Evolutionary conservation across 2,888 invertebrate species (phyloP).

Genomic region (Serrognathus titanus): DNA sequence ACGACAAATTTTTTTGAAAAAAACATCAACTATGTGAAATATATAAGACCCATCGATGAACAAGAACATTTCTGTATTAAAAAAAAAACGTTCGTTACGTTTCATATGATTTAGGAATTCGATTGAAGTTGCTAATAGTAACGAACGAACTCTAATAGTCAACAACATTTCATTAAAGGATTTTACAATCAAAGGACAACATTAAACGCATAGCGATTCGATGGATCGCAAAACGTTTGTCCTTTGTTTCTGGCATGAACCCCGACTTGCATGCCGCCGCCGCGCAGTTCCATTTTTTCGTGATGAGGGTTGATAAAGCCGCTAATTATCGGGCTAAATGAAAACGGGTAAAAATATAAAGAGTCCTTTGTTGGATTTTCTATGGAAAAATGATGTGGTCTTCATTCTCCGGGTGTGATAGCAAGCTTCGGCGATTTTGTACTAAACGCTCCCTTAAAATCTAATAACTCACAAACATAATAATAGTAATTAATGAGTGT

Average conservation of each 20-base stretch:
- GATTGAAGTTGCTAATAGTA: too few relatives aligned
- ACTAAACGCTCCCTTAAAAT: too few relatives aligned
- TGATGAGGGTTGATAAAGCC: background rate
- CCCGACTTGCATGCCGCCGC: background rate
- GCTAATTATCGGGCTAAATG: constrained; percentile 1
- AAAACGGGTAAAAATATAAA: constrained; percentile 1
- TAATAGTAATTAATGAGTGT: too few relatives aligned
- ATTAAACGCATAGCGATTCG: constrained; percentile 1
- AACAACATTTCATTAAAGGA: background rate
- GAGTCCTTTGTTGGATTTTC: background rate
- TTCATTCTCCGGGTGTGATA: background rate
- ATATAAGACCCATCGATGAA: too few relatives aligned
- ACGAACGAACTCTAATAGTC: too few relatives aligned
- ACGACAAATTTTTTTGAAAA: too few relatives aligned
- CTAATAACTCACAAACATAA: too few relatives aligned
- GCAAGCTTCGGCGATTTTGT: background rate
- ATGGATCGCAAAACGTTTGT: background rate
- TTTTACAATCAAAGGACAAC: background rate
- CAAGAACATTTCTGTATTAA: too few relatives aligned
- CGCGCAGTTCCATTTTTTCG: background rate
- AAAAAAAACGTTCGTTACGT: too few relatives aligned
- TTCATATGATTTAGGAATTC: too few relatives aligned
- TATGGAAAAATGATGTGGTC: background rate
- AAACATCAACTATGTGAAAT: too few relatives aligned
- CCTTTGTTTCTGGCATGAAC: background rate